Evolutionary conservation across 2,113 vertebrate genomes (phyloP), one percentile per base, ranked within the genome.

Genomic region (Rhinogobius similis): DNA sequence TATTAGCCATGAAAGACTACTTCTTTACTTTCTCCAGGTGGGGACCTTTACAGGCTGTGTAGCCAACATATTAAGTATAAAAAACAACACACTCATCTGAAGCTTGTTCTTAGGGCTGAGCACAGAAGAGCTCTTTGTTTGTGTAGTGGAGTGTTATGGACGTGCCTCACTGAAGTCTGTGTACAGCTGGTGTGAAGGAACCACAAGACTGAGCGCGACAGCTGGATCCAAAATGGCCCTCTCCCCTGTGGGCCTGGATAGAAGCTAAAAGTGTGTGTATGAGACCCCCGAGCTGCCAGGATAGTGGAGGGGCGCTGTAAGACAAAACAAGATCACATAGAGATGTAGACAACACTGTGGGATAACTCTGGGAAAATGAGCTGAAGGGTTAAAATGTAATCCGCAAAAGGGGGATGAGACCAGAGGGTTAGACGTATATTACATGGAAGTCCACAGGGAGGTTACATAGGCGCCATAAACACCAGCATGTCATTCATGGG

Each of bases 151-250:
- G 89, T 91, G 93, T 95, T 95, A 95, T 94, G 95, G 88, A 90
- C 87, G 89, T 92, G 90, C 67, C 84, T 91, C 87, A 88, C 87
- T 94, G 95, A 96, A 93, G 94, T 94, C 92, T 94, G 89, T 77
- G 93, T 91, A 86, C 96, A 98, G 95, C 95, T 97, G 96, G 93
- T 75, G 81, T 72, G 62, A 77, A 41, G 80, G 70, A 70, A 72
- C 52, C 6, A 61, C 70, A 68, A 88, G 86, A 89, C 61, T 29
- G 83, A 74, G 65, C 38, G 62, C 71, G 87, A 90, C 90, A 90
- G 90, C 90, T 90, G 90, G 88, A 88, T 71, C 29, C 38, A 68
- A 77, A 78, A 71, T 65, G 65, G 46, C 44, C 62, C 21, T 68
- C 65, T 16, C 38, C 61, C 62, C 61, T n/a, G 53, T 23, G 27